These are phyloP conservation scores for Anas bernieri DNA, from an alignment of 2,797 vertebrate species.

Conservation along the genomic window DNA sequence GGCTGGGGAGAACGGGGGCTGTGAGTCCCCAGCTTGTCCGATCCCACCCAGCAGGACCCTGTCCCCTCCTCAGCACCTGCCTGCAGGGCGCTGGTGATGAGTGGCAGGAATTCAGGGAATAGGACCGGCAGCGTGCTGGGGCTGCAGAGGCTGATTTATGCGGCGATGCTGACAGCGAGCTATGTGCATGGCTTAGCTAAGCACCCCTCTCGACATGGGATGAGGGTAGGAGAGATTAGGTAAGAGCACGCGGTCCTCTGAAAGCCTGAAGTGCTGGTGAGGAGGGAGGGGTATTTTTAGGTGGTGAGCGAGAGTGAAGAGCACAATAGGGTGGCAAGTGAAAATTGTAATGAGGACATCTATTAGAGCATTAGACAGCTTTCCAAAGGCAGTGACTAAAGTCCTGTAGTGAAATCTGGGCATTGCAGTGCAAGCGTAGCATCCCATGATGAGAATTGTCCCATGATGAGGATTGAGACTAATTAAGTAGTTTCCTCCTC, in stretches of 20 bases:
- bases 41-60: not conserved
- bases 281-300: slow-evolving; percentile 23
- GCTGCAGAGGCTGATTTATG: not conserved
- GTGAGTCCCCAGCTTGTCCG: not conserved
- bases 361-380: not conserved
- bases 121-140: not conserved
- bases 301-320: not conserved
- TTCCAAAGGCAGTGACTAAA: not conserved
- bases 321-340: not conserved
- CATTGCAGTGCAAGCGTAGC: not conserved
- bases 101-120: slow-evolving; percentile 23
- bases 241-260: not conserved
- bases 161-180: not conserved
- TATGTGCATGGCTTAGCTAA: slow-evolving; percentile 42
- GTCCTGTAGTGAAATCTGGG: not conserved
- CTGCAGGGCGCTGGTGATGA: rapidly evolving
- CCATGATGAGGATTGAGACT: not conserved
- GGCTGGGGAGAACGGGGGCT: not conserved
- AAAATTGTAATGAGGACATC: not conserved
- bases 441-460: not conserved
- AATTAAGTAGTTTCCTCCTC: not conserved
- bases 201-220: not conserved
- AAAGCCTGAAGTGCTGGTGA: not conserved
- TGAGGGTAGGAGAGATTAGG: not conserved
- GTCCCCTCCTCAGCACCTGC: not conserved